Percentiles rank a stretch among this genome's conserved stretches.
These are phyloP conservation scores for Trachythela sp. DNA, from an alignment of 64 coral and sea anemone genomes.

Conservation along the genomic window DNA sequence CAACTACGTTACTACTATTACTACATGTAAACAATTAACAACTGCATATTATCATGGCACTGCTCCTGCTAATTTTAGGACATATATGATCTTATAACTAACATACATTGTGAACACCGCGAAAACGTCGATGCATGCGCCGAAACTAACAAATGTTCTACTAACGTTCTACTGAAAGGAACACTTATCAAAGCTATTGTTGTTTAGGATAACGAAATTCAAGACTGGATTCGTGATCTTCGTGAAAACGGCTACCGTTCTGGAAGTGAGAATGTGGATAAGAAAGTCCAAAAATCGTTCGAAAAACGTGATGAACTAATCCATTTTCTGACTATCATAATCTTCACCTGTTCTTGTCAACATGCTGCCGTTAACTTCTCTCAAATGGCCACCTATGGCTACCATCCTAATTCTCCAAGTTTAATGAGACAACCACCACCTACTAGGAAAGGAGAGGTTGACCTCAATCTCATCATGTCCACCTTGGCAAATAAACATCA, in stretches of 20 bases:
- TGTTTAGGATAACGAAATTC: conserved; percentile 41
- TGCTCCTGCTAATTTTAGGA: no score
- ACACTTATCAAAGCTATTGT: neutral
- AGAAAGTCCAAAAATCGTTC: conserved; percentile 37
- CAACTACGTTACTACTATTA: no score
- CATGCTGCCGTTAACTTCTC: conserved; percentile 58
- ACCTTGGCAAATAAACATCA: conserved; percentile 44
- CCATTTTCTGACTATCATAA: conserved; percentile 25
- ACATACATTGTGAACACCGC: no score
- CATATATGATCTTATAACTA: no score
- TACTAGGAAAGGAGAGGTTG: conserved; percentile 19
- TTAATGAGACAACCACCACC: conserved; percentile 56
- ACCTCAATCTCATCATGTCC: conserved; percentile 8
- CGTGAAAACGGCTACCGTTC: conserved; percentile 54
- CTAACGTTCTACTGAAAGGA: no score
- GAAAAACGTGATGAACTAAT: conserved; percentile 33
- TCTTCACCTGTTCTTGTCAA: conserved; percentile 64
- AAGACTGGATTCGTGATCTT: conserved; percentile 49
- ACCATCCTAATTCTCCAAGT: conserved; percentile 40
- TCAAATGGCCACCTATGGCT: conserved; percentile 37
- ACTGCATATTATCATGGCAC: no score
- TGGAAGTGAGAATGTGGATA: conserved; percentile 36
- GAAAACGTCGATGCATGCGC: no score
- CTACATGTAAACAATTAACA: no score
- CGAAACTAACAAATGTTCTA: no score